phyloP scores from a whole-genome alignment of 2,888 invertebrate species.

The Eledone cirrhosa region DNA sequence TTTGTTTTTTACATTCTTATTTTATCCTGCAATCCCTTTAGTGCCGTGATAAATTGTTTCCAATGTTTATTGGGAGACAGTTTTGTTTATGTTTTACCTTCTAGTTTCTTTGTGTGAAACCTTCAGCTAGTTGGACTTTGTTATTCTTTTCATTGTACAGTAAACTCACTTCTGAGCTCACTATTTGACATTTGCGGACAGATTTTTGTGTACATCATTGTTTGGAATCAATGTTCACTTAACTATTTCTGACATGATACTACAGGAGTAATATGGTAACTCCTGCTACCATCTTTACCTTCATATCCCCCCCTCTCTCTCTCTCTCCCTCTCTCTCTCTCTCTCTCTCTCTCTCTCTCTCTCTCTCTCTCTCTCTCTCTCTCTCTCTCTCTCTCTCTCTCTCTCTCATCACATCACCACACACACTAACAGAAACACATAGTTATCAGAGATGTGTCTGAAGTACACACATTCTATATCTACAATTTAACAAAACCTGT shows the following conservation, averaged over 20 bases:
- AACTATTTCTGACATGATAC: no score
- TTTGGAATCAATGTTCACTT: no score
- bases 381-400: no score
- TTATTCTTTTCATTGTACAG: conserved; percentile 23
- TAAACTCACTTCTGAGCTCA: conserved; percentile 26
- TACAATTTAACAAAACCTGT: not conserved
- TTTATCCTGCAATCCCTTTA: not conserved
- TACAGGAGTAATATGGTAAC: no score
- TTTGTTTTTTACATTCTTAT: conserved; percentile 10
- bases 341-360: no score
- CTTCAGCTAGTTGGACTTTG: conserved; percentile 26
- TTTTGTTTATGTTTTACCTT: conserved; percentile 28
- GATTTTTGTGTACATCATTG: not conserved
- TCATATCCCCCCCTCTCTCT: no score
- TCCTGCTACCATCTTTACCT: no score
- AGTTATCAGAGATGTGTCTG: not conserved
- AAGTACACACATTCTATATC: no score
- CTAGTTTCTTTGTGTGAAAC: conserved; percentile 27
- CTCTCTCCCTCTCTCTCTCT: no score
- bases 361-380: no score
- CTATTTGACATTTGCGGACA: not conserved
- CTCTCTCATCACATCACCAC: not conserved
- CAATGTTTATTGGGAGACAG: conserved; percentile 27
- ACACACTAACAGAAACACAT: not conserved
- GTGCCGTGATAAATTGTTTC: conserved; percentile 29